Evolutionary conservation across 2,888 invertebrate species (phyloP), one percentile per base, ranked within the genome.

Genomic region (Panzeria rudis): DNA sequence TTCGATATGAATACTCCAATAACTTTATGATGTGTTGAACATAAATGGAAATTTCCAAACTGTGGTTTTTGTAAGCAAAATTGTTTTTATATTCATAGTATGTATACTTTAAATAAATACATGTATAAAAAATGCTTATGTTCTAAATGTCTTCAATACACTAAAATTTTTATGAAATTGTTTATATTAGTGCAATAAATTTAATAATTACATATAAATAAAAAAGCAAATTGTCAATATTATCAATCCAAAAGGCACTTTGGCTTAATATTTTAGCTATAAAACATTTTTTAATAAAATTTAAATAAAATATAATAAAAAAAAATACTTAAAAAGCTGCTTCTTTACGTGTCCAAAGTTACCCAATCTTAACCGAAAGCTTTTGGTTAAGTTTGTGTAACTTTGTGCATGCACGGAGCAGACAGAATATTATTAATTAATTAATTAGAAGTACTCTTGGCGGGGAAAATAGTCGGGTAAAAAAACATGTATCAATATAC

Each of bases 401-500:
- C n/a, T n/a, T n/a, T n/a, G n/a, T n/a, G n/a, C n/a, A n/a, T n/a
- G n/a, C n/a, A n/a, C n/a, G n/a, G n/a, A n/a, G n/a, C n/a, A n/a
- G n/a, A n/a, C n/a, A n/a, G n/a, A n/a, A n/a, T n/a, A n/a, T n/a
- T n/a, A n/a, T n/a, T n/a, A n/a, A 29, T 62, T 32, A 17, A 38
- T 56, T 47, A 41, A 64, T 79, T 86, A 91, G 82, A 89, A 88
- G 81, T 88, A 91, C 79, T 91, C 90, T 86, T 90, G 89, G 52
- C 89, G 90, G 41, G 94, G 93, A 87, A 94, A 95, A 89, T 94
- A 93, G 32, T 92, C 92, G 0, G 94, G 94, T 93, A 94, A 94
- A 88, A 95, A 94, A 86, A 96, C 92, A 91, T 97, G 97, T 92
- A 96, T 95, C 0, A 96, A 92, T 62, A 97, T 94, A 0, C 96